Conservation (phyloP, 2,113 vertebrate genomes). For the Esox niger region DNA sequence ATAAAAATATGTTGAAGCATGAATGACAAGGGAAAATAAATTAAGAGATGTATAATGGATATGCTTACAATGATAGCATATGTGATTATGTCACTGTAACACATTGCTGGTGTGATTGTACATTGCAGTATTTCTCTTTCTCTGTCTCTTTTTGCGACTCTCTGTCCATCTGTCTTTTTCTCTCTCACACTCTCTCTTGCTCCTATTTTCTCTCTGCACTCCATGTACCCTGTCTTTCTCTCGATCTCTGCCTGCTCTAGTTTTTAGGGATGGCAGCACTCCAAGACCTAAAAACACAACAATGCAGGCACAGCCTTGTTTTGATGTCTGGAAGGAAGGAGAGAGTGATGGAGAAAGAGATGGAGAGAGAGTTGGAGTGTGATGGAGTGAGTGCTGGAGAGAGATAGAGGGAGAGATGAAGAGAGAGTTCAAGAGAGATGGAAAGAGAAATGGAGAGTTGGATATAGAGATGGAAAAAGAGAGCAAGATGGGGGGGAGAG, state of each 20-base stretch:
- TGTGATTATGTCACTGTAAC: too few relatives aligned
- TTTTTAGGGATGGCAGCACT: slow-evolving; percentile 79
- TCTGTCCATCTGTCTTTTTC: too few relatives aligned
- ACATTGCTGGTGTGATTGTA: too few relatives aligned
- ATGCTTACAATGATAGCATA: too few relatives aligned
- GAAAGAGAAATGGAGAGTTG: too few relatives aligned
- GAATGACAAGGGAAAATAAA: too few relatives aligned
- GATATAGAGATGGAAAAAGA: too few relatives aligned
- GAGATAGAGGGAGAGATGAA: not conserved
- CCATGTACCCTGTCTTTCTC: slow-evolving; percentile 45
- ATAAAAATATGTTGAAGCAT: too few relatives aligned
- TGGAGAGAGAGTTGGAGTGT: slow-evolving; percentile 18
- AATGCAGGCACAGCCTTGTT: slow-evolving; percentile 78
- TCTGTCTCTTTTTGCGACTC: too few relatives aligned
- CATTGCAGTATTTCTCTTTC: too few relatives aligned
- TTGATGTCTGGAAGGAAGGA: slow-evolving; percentile 73
- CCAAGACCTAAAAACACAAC: slow-evolving; percentile 75
- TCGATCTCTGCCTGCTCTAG: slow-evolving; percentile 63
- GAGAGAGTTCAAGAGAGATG: slow-evolving; percentile 34
- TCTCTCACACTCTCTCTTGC: slow-evolving; percentile 51
- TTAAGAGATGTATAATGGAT: too few relatives aligned
- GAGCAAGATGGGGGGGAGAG: too few relatives aligned
- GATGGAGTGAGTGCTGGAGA: slow-evolving; percentile 23
- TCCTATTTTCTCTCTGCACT: slow-evolving; percentile 21
- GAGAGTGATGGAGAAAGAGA: slow-evolving; percentile 26